Base-by-base conservation (phyloP, 2,797 vertebrate genomes). In the Ctenopoma multispine region DNA sequence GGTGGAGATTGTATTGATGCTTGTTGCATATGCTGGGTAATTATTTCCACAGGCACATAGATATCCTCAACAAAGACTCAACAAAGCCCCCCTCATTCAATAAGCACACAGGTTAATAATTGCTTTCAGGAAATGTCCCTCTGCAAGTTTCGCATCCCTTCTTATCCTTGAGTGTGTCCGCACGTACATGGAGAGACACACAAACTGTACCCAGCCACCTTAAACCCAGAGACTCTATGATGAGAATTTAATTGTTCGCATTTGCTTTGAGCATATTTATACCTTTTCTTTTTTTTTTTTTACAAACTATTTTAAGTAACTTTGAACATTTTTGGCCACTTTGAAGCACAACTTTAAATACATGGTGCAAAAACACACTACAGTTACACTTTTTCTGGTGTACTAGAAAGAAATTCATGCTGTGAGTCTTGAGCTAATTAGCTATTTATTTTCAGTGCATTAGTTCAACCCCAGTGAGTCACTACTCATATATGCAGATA, bases 261-360 rank as follows among this genome's bases (percentile, higher is more conserved):
- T 76, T 79, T 53, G 31, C 69, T 80, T 77, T 84, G 54, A 82
- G 41, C 49, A 82, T 85, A 83, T 87, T 84, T 75, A 59, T 82
- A 81, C 73, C 24, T n/a, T n/a, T 46, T 86, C 82, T 87, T 84
- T 74, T 56, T 80, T 81, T 74, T 27, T 47, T 50, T 72, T 72
- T 53, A 44, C 44, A 58, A 56, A 68, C 80, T 90, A 91, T 90
- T 89, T 85, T 65, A 54, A 64, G 79, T 27, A 38, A 70, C 81
- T 79, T 83, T 86, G 78, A 86, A 78, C 69, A 79, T 63, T 77
- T 91, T 87, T 74, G 80, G 70, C 9, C 31, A 64, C 82, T 81
- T 76, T 79, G 63, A 84, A 81, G 74, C 63, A 54, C 46, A 63
- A 53, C 82, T 75, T 81, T 77, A 85, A 82, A 72, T 62, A n/a